Evolutionary conservation across 2,113 vertebrate species (phyloP).

Genomic region (Xiphophorus couchianus): DNA sequence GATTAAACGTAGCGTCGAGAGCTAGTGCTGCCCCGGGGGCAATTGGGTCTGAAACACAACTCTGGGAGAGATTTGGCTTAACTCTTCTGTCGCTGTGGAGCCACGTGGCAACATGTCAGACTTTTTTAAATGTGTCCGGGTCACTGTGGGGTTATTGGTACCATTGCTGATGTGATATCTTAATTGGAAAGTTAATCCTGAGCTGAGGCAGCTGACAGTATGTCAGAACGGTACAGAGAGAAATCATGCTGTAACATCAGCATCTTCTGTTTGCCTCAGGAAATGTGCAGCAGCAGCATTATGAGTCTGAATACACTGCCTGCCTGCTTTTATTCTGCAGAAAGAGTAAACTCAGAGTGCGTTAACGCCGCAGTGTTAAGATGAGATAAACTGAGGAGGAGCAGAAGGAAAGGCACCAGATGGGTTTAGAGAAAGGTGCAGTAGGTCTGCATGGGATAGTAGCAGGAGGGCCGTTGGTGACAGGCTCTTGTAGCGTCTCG

Average conservation of each 20-base stretch:
- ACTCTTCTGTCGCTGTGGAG: conserved; percentile 64
- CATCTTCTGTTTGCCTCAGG: conserved; percentile 29
- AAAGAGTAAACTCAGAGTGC: conserved; percentile 11
- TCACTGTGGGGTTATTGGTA: conserved; percentile 51
- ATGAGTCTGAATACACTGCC: too few relatives aligned
- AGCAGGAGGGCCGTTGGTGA: conserved; percentile 68
- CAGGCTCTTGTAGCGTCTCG: conserved; percentile 70
- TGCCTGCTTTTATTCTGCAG: conserved; percentile 24
- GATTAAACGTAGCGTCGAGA: conserved; percentile 78
- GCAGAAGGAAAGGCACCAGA: conserved; percentile 22
- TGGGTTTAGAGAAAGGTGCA: conserved; percentile 36
- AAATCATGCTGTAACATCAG: conserved; percentile 37
- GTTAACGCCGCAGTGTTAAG: conserved; percentile 15
- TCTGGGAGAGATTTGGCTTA: conserved; percentile 72
- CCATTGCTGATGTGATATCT: conserved; percentile 77
- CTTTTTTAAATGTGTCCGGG: conserved; percentile 62
- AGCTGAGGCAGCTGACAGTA: conserved; percentile 45
- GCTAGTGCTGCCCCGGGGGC: conserved; percentile 58
- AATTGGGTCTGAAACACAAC: conserved; percentile 70
- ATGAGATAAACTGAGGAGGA: conserved; percentile 18
- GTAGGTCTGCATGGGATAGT: conserved; percentile 52
- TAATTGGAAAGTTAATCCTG: conserved; percentile 81
- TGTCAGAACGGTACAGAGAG: conserved; percentile 33
- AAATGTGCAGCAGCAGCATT: conserved; percentile 27
- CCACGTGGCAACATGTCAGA: conserved; percentile 46